Evolutionary conservation across 2,113 vertebrate genomes (phyloP).

Genomic region (Brachypodius melanocephalos): DNA sequence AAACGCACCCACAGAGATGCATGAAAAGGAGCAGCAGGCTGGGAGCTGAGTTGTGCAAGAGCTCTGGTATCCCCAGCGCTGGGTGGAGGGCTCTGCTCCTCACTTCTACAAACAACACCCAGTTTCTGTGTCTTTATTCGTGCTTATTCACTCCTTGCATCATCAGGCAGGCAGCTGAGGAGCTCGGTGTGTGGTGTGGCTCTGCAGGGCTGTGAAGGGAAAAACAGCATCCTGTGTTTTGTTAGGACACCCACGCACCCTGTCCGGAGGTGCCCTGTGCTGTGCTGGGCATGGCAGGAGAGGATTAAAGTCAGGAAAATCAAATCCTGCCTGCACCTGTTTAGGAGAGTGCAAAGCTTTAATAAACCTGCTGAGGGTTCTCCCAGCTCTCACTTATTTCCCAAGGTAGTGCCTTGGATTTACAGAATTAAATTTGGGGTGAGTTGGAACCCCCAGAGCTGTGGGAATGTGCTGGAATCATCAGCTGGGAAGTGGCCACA

Average conservation of each 20-base stretch:
- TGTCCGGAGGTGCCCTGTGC: background rate
- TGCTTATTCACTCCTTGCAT: conserved; percentile 48
- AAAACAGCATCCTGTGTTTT: background rate
- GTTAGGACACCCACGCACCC: background rate
- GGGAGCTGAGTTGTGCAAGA: conserved; percentile 22
- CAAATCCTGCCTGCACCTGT: background rate
- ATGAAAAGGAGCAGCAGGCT: background rate
- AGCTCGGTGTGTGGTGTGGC: background rate
- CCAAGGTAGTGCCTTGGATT: background rate
- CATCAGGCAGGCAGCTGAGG: conserved; percentile 5
- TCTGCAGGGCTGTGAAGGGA: background rate
- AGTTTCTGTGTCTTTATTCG: conserved; percentile 52
- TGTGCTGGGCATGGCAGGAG: background rate
- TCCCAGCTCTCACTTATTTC: background rate
- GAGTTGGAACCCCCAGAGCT: background rate
- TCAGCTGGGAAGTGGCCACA: background rate
- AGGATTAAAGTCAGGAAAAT: background rate
- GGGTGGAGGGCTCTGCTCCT: conserved; percentile 37
- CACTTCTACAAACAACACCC: conserved; percentile 33
- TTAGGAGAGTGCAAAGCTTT: background rate
- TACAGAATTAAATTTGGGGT: background rate
- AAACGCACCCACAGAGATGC: conserved; percentile 65
- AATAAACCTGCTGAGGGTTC: background rate
- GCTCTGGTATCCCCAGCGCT: background rate
- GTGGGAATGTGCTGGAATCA: background rate